A percentile compares a stretch with the other conserved stretches of the same genome.
phyloP scores from a whole-genome alignment of 2,888 invertebrate genomes.

The Spicauda simplicius region DNA sequence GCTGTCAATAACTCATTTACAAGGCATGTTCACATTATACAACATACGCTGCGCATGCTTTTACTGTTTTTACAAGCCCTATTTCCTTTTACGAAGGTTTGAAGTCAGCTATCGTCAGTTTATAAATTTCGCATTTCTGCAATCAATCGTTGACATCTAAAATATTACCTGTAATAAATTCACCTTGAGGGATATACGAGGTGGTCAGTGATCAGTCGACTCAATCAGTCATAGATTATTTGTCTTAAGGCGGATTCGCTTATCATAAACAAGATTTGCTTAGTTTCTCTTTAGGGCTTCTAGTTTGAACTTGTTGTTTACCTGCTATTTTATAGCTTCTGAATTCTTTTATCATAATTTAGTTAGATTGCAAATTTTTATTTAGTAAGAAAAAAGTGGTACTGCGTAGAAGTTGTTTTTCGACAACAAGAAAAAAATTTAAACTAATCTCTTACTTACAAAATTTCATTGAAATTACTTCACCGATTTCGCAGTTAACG shows the following conservation, averaged over 20 bases:
- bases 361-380: too few relatives aligned
- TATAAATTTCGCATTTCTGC: conserved; percentile 31
- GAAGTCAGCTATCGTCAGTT: conserved; percentile 8
- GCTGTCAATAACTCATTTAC: conserved; percentile 55
- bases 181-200: conserved; percentile 31
- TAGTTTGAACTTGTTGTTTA: background rate
- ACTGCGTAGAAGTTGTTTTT: too few relatives aligned
- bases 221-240: conserved; percentile 37
- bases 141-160: conserved; percentile 36
- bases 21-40: conserved; percentile 39
- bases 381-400: too few relatives aligned
- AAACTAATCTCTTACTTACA: too few relatives aligned
- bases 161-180: conserved; percentile 33
- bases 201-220: conserved; percentile 34
- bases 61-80: conserved; percentile 17
- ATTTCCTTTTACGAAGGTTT: conserved; percentile 30
- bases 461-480: too few relatives aligned
- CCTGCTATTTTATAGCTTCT: too few relatives aligned
- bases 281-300: conserved; percentile 20
- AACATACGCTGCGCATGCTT: conserved; percentile 37
- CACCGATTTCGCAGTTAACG: too few relatives aligned
- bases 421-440: too few relatives aligned
- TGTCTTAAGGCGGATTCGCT: conserved; percentile 30
- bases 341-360: too few relatives aligned
- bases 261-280: conserved; percentile 23